Base-by-base conservation (phyloP, 2,113 vertebrate species). In the Mormyrus iriodes region DNA sequence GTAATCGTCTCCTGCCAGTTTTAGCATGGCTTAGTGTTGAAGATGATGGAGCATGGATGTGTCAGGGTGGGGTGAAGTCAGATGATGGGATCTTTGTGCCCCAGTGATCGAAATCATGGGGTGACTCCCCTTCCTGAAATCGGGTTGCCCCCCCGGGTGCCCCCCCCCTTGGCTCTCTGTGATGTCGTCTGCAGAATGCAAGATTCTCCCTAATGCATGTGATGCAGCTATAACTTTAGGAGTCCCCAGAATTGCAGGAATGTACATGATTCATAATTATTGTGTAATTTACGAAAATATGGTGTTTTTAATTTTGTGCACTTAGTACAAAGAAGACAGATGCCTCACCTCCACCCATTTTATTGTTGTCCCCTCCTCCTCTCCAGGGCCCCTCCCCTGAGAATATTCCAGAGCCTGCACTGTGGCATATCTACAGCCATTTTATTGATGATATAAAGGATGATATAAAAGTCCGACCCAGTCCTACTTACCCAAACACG, bases 1-100 rank as follows among this genome's bases (percentile, higher is more conserved):
- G 49, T 73, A 90, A 92, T 91, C 90, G 91, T 93, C 92, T 91
- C 90, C 90, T 61, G 84, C 90, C 92, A 90, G 52, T 90, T 88
- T 88, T 44, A n/a, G 24, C 27, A 44, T 83, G 83, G 6, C 0
- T 91, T 73, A 89, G 13, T 1, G 73, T 79, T n/a, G n/a, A 42
- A 79, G 73, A 79, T 42, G 31, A 8, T 27, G 73, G 35, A 13
- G 4, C 15, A 15, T 42, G 35, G 73, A 42, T 19, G 73, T 10
- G 31, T 42, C 13, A 6, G 35, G 31, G 12, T 39, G 27, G 31
- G 12, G 31, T 17, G 31, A 39, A 42, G 13, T 42, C 69, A 76
- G 69, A 15, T 76, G 69, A 76, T 19, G 13, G 73, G 13, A 19
- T 79, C 73, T 79, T 76, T 76, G 31, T 6, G 15, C 31, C n/a